Conservation (phyloP, 2,113 vertebrate species). For the Serinus canaria region DNA sequence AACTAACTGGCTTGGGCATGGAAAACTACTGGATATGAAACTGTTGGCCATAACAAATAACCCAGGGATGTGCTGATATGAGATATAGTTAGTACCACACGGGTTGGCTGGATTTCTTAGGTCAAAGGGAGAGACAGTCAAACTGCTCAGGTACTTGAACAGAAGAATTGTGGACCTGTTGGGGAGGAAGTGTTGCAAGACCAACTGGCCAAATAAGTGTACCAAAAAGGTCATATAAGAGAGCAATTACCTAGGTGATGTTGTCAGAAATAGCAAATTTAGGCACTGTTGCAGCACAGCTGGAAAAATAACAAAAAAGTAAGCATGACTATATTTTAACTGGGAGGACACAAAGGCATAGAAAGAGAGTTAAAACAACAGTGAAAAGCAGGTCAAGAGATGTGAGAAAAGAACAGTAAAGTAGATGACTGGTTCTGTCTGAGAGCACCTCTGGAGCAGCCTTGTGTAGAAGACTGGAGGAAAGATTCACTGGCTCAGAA, state of each 20-base stretch:
- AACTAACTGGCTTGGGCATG: neutral
- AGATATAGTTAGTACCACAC: neutral
- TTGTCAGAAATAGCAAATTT: neutral
- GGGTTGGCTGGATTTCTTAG: neutral
- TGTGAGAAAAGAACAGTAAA: neutral
- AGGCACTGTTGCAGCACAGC: neutral
- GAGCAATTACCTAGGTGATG: neutral
- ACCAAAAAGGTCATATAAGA: neutral
- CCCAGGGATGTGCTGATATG: neutral
- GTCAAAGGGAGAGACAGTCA: neutral
- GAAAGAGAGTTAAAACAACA: neutral
- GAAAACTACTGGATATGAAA: neutral
- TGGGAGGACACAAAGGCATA: neutral
- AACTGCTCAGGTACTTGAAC: neutral
- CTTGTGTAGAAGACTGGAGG: neutral
- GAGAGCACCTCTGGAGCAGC: neutral
- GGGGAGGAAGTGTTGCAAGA: neutral
- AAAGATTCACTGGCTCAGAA: neutral
- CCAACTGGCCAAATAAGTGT: neutral
- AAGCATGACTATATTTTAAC: neutral
- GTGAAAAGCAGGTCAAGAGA: neutral
- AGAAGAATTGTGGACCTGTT: neutral
- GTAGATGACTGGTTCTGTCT: neutral
- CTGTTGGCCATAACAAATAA: neutral
- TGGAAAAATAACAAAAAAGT: neutral